Evolutionary conservation across 1,140 invertebrate species (phyloP).

Genomic region (Acyrthosiphon pisum): DNA sequence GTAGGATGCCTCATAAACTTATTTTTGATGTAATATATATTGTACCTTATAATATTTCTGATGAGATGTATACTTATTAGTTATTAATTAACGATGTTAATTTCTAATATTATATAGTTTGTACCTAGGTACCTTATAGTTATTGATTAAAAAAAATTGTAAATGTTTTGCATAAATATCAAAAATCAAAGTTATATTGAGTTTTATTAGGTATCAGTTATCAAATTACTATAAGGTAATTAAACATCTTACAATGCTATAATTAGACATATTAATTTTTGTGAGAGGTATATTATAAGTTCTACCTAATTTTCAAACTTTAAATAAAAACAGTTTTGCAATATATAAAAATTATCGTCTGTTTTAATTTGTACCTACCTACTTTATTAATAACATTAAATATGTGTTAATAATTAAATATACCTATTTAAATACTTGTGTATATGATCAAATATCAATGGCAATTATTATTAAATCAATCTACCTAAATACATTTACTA

Average conservation of each 20-base stretch:
- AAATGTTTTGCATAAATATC: background rate
- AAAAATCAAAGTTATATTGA: background rate
- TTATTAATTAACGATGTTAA: background rate
- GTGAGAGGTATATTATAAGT: background rate
- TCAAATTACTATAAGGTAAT: background rate
- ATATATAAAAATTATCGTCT: background rate
- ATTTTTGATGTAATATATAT: background rate
- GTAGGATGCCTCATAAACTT: background rate
- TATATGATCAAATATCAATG: background rate
- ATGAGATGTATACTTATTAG: background rate
- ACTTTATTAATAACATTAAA: background rate
- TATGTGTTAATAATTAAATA: background rate
- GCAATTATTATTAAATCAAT: too few relatives aligned
- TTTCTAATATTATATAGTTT: background rate
- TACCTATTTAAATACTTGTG: background rate
- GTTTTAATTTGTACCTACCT: background rate
- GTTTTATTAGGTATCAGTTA: background rate
- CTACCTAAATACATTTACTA: too few relatives aligned
- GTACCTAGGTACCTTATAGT: background rate
- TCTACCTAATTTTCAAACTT: constrained; percentile 4
- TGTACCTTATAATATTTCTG: background rate
- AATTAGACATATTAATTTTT: background rate
- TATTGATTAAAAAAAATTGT: background rate
- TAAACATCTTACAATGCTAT: background rate
- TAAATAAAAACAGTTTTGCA: background rate